Conservation (phyloP, 2,113 vertebrate genomes). For the Xerus inauris region DNA sequence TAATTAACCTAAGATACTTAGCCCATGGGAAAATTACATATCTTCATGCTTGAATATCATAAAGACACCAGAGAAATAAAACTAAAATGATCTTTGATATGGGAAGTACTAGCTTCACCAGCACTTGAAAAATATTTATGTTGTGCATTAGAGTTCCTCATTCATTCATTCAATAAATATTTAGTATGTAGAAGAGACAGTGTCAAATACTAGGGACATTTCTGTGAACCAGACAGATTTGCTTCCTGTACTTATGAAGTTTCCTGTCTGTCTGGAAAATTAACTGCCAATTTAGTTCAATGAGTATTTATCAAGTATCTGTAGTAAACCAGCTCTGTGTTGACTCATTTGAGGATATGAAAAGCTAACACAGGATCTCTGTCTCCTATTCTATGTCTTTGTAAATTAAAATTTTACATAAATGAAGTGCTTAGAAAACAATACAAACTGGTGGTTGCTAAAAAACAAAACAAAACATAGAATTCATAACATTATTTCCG, state of each 20-base stretch:
- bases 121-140: constrained; percentile 27
- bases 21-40: not conserved
- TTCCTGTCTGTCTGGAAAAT: not conserved
- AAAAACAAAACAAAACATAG: not conserved
- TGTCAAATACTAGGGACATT: not conserved
- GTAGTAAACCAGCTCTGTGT: not conserved
- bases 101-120: not conserved
- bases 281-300: constrained; percentile 8
- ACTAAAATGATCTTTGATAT: constrained; percentile 46
- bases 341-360: not conserved
- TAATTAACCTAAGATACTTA: not conserved
- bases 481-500: not conserved
- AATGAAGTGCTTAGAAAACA: constrained; percentile 42
- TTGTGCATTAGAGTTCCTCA: not conserved
- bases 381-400: constrained; percentile 8
- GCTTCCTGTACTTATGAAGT: not conserved
- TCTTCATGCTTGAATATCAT: not conserved
- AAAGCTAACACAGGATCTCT: not conserved
- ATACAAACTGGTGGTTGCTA: not conserved
- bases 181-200: constrained; percentile 20
- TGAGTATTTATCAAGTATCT: constrained; percentile 43
- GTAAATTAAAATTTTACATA: constrained; percentile 31
- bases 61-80: constrained; percentile 16
- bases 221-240: not conserved
- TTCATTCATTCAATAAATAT: constrained; percentile 26